Conservation (phyloP, 2,113 vertebrate genomes). For the Cryptotis parvus region DNA sequence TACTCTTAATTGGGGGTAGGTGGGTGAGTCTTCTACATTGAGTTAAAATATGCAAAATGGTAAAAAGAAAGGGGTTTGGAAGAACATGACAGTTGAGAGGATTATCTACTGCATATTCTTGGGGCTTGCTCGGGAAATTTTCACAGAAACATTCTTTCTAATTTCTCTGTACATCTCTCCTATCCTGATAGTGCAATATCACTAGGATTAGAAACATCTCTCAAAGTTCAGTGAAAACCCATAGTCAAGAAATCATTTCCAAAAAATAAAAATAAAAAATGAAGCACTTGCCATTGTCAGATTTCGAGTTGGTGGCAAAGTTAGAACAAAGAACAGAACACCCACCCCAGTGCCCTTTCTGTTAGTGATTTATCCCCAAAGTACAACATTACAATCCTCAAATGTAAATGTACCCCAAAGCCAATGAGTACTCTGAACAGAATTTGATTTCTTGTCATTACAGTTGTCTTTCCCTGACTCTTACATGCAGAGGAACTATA, state of each 20-base stretch:
- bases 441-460: not conserved
- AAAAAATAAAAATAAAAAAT: no score
- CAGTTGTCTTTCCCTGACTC: not conserved
- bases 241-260: not conserved
- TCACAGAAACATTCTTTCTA: no score
- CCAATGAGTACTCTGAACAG: not conserved
- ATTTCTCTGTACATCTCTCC: no score
- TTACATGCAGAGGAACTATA: not conserved
- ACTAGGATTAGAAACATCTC: not conserved
- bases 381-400: not conserved
- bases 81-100: no score
- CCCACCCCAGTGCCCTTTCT: not conserved
- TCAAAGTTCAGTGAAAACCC: slow-evolving; percentile 7
- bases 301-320: not conserved
- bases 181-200: no score
- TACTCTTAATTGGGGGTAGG: no score
- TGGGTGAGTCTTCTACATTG: no score
- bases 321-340: not conserved
- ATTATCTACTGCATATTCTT: no score
- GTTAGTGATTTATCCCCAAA: not conserved
- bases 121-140: no score
- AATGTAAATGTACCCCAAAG: not conserved
- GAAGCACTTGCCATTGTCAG: not conserved
- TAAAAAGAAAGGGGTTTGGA: no score
- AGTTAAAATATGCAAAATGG: no score